phyloP scores from a whole-genome alignment of 2,888 invertebrate genomes.

The Diaperis boleti region DNA sequence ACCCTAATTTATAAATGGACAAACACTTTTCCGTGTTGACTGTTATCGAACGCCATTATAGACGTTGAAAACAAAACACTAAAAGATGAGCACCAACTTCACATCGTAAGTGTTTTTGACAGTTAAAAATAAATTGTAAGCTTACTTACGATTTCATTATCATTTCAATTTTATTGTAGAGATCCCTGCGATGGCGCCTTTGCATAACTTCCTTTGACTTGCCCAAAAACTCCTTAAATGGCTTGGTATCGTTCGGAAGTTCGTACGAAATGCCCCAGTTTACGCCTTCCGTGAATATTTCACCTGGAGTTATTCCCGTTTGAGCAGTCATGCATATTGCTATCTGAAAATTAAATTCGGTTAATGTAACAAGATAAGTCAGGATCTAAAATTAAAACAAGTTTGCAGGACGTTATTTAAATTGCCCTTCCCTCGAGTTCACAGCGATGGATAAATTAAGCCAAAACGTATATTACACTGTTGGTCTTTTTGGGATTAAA shows the following conservation, averaged over 20 bases:
- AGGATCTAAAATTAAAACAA: constrained; percentile 23
- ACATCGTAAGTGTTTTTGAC: too few species aligned
- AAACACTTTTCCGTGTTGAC: too few species aligned
- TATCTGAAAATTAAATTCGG: constrained; percentile 66
- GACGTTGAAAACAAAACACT: too few species aligned
- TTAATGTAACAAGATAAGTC: constrained; percentile 19
- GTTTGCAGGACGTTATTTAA: not conserved
- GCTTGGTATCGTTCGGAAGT: constrained; percentile 73
- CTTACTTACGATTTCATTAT: constrained; percentile 80
- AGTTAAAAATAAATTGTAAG: too few species aligned
- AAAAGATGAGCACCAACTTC: too few species aligned
- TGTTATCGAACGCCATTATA: too few species aligned
- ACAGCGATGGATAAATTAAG: not conserved
- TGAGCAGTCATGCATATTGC: constrained; percentile 71
- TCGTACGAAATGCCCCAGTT: constrained; percentile 83
- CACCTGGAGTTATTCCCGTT: constrained; percentile 59
- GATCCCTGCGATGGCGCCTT: constrained; percentile 74
- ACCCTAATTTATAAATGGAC: too few species aligned
- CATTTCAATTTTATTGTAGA: constrained; percentile 77
- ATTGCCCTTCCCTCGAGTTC: not conserved
- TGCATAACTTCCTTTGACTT: constrained; percentile 67
- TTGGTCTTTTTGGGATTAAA: not conserved
- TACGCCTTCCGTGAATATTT: constrained; percentile 73
- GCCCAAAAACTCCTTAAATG: constrained; percentile 47
- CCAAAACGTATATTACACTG: too few species aligned